Base-by-base conservation (phyloP, 2,113 vertebrate genomes). In the Apteryx mantelli region DNA sequence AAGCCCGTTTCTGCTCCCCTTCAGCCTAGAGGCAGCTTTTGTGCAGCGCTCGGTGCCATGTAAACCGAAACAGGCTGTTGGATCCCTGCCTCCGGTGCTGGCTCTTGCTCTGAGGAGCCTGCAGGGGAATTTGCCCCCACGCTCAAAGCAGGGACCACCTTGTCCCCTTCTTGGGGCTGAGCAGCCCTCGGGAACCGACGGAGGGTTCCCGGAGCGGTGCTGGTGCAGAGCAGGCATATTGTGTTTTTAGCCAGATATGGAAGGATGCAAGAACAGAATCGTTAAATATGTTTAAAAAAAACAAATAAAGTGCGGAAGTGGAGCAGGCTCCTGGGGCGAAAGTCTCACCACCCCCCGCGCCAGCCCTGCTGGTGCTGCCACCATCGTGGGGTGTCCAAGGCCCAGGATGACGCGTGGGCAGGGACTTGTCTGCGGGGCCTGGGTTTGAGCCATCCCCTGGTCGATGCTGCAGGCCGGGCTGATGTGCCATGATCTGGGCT, bases 341-440 rank as follows among this genome's bases (percentile, higher is more conserved):
- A 32, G 48, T 52, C 28, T 65, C 2, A 0, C 6, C 14, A 5
- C 11, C 4, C 1, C 36, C 4, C 1, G 48, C 28, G 26, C 32
- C 32, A 58, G 22, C 14, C 70, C 25, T 0, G 0, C 26, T 25
- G 34, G 16, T 26, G 32, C 5, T 56, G 64, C 21, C 13, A 4
- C 28, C 60, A 26, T 69, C 6, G 1, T 3, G 36, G 38, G 16
- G 16, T 69, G n/a, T 20, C 44, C 64, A 55, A 1, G 4, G 3
- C 13, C 24, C 15, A 0, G 0, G 12, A 50, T 5, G 7, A 10
- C 32, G 48, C 42, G n/a, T 28, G 2, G 19, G 24, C 22, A 55
- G 77, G 26, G 50, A 4, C 21, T 52, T n/a, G 4, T 21, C 56
- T 2, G 7, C 12, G 14, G 32, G 30, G 17, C 40, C 15, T 0